Evolutionary conservation across 2,113 vertebrate species (phyloP), one percentile per base, ranked within the genome.

Genomic region (Sebastes fasciatus): DNA sequence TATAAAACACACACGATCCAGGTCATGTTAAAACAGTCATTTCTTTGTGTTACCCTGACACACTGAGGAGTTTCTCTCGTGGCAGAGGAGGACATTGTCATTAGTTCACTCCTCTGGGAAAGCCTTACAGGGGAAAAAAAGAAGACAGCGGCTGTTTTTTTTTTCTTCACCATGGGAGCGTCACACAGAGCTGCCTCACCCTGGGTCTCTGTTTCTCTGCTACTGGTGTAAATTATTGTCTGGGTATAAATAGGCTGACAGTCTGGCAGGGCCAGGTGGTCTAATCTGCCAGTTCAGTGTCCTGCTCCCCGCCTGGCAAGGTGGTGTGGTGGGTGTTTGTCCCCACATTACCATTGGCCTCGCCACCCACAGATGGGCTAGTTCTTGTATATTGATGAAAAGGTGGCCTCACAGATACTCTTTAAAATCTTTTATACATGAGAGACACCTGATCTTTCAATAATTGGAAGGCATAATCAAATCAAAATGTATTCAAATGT

Each of bases 221-320:
- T 60, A 11, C 74, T 74, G 85, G 74, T 85, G 49, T 86, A 92
- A 93, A 93, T 94, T 91, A 94, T 93, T 93, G 86, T 91, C 80
- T 83, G 80, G 62, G 90, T 95, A 95, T 94, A 92, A 94, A 94
- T 95, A 95, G 91, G 87, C 78, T 79, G 82, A 91, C 91, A 94
- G 91, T 90, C 90, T 92, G 88, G 76, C 86, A 86, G 89, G 91
- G 84, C 86, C 94, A 94, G 93, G 94, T 94, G 94, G 91, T 92
- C 89, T 89, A 80, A 91, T 93, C 80, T 93, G 91, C 90, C 80
- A 79, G 83, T 90, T 90, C 80, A 88, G 75, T 87, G 86, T 87
- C 64, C 86, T 91, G 82, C 74, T 88, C 61, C 71, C 63, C 84
- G 69, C 19, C 48, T 83, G 77, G 77, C 46, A 21, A 74, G 63